phyloP scores from a whole-genome alignment of 2,113 vertebrate species.

The Megatriorchis doriae region DNA sequence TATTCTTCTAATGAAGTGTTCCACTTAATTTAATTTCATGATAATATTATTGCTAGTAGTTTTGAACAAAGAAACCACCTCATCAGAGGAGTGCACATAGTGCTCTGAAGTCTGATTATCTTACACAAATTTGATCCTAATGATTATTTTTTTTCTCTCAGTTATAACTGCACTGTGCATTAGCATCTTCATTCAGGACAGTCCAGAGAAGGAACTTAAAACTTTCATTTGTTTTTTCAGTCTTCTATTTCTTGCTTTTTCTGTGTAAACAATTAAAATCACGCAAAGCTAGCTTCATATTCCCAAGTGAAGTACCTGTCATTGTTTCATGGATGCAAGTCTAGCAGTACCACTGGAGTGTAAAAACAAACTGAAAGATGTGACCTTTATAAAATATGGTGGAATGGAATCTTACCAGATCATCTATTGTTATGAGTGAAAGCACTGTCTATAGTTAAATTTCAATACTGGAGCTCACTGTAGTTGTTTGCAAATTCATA shows the following conservation, averaged over 20 bases:
- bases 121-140: not conserved
- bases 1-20: not conserved
- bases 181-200: not conserved
- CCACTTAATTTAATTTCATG: not conserved
- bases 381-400: not conserved
- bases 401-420: not conserved
- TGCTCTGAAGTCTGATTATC: not conserved
- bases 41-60: not conserved
- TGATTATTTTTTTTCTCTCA: not conserved
- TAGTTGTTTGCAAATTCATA: not conserved
- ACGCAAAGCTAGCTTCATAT: not conserved
- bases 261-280: not conserved
- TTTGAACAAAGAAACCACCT: not conserved
- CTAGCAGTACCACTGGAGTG: not conserved
- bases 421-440: not conserved
- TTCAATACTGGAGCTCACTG: not conserved
- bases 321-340: not conserved
- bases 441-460: not conserved
- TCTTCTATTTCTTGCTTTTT: not conserved
- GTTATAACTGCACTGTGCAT: not conserved
- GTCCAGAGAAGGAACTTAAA: not conserved
- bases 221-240: not conserved
- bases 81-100: not conserved
- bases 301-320: not conserved
- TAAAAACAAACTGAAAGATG: not conserved